Evolutionary conservation across 2,888 invertebrate genomes (phyloP), one percentile per base, ranked within the genome.

Genomic region (Copidosoma aretas): DNA sequence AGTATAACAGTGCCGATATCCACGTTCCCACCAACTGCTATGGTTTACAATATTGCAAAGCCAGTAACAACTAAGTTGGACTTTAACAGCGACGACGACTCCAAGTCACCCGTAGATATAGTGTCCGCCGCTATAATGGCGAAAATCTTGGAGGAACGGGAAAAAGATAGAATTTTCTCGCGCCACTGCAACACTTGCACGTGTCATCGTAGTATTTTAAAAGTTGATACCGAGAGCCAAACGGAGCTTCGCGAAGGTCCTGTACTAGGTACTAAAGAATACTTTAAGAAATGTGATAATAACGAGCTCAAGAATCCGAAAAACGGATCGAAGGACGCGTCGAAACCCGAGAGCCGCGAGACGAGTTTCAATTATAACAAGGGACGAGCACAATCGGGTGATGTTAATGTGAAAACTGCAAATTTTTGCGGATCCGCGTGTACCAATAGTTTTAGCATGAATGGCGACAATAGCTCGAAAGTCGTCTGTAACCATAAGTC

Each of bases 81-180:
- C 46, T 84, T 86, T 62, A 86, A 87, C 22, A 86, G 86, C 70
- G 89, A 89, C 66, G 85, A 87, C 52, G 80, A 80, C 19, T 76
- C 78, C 73, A 88, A 88, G 79, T 88, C 88, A 62, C 88, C 89
- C 73, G 89, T 91, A 63, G 92, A 92, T 77, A 89, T 91, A 76
- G 91, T 92, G 17, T 95, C 95, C 4, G 94, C 95, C 25, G 92
- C 94, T 14, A 91, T 94, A 62, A 93, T 95, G 92, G 94, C 95
- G 2, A 95, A 95, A 86, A 93, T 95, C 71, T 86, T 96, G 41
- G 93, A 95, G 84, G 94, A 95, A 78, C 88, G 93, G 70, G 94
- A 94, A 76, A 90, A 92, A 70, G 94, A 94, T 76, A 84, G 89
- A 73, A 90, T 91, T 65, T 89, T 91, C 62, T 88, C 91, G 1